Percentiles rank a stretch among this genome's conserved stretches.
These are phyloP conservation scores for Eretmocerus hayati DNA, from an alignment of 2,888 invertebrate species.

Conservation along the genomic window DNA sequence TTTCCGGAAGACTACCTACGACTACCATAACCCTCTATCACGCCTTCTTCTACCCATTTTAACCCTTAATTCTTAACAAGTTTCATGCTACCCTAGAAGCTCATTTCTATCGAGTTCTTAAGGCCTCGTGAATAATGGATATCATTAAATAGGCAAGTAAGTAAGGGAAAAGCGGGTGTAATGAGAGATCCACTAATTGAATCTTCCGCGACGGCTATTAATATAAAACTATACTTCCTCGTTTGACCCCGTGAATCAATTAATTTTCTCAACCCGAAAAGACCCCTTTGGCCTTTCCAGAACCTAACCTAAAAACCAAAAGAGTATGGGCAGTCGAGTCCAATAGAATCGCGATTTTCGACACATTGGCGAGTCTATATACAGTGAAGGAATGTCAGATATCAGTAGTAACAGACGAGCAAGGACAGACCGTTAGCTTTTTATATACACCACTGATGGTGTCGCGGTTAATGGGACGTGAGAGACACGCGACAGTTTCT, in stretches of 20 bases:
- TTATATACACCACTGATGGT: neutral
- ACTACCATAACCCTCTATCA: constrained; percentile 23
- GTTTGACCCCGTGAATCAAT: neutral
- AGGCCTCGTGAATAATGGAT: constrained; percentile 19
- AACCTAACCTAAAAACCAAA: too few species aligned
- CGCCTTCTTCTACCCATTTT: neutral
- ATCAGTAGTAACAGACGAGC: constrained; percentile 12
- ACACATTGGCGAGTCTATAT: too few species aligned
- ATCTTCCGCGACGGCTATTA: constrained; percentile 45
- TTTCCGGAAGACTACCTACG: too few species aligned
- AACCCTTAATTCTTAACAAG: too few species aligned
- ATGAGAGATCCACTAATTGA: constrained; percentile 46
- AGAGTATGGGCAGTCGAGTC: too few species aligned
- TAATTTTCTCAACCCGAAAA: too few species aligned
- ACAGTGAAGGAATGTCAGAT: too few species aligned
- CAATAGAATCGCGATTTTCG: too few species aligned
- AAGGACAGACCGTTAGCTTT: constrained; percentile 14
- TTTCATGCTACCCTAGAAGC: too few species aligned
- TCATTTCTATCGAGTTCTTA: neutral
- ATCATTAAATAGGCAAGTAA: too few species aligned
- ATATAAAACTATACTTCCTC: constrained; percentile 32
- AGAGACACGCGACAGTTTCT: constrained; percentile 12
- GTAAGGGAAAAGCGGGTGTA: constrained; percentile 28
- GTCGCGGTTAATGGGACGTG: constrained; percentile 10
- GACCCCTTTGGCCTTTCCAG: too few species aligned